phyloP scores from a whole-genome alignment of 2,888 invertebrate species.

The Ephialtes manifestator region DNA sequence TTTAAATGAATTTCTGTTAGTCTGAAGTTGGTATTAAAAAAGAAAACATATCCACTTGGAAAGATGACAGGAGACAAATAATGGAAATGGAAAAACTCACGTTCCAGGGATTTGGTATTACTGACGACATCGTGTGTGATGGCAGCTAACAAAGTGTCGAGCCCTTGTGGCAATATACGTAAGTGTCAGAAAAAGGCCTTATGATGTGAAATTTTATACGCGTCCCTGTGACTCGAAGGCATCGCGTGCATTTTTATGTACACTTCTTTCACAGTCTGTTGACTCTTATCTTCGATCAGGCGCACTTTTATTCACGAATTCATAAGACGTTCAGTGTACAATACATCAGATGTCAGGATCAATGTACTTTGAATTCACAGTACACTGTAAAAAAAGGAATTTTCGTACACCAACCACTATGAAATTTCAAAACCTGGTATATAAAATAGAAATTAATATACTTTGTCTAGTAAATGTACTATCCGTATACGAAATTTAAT shows the following conservation, averaged over 20 bases:
- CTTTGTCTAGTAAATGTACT: too few relatives aligned
- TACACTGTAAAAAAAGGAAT: too few relatives aligned
- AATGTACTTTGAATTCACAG: background rate
- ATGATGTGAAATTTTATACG: constrained; percentile 33
- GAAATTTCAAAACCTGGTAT: too few relatives aligned
- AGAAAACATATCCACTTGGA: background rate
- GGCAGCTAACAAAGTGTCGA: constrained; percentile 32
- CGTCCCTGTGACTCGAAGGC: constrained; percentile 21
- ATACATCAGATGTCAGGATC: background rate
- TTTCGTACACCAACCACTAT: too few relatives aligned
- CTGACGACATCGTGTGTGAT: background rate
- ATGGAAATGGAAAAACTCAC: background rate
- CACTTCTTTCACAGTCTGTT: constrained; percentile 23
- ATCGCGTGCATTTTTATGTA: constrained; percentile 48
- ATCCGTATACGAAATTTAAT: too few relatives aligned
- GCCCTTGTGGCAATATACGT: constrained; percentile 26
- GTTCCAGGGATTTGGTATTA: background rate
- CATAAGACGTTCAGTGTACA: constrained; percentile 7
- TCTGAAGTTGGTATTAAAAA: background rate
- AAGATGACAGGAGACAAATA: background rate
- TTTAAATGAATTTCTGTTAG: background rate
- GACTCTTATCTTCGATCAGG: background rate
- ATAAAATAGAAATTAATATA: too few relatives aligned
- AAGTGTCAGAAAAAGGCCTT: background rate
- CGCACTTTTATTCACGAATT: constrained; percentile 29